phyloP scores from a whole-genome alignment of 2,888 invertebrate species.

The Hirtodrosophila confusa region DNA sequence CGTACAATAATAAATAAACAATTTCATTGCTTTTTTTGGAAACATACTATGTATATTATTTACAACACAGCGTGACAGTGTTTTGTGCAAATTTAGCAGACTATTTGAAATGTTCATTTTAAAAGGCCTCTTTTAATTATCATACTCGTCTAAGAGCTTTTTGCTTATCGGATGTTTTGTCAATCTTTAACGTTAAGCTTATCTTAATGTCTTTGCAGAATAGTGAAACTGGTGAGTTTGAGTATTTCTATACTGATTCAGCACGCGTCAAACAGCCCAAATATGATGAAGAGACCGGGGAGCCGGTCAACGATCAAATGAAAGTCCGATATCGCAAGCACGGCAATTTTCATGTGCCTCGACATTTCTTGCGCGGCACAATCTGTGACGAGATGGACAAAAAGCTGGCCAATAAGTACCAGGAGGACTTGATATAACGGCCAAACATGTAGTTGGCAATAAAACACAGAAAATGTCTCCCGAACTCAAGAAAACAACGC shows the following conservation, averaged over 20 bases:
- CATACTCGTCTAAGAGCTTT: background rate
- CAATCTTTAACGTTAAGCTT: slow-evolving; percentile 8
- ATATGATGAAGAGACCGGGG: slow-evolving; percentile 83
- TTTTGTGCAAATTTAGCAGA: background rate
- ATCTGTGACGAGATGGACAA: slow-evolving; percentile 76
- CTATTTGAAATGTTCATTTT: slow-evolving; percentile 16
- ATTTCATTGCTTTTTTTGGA: slow-evolving; percentile 14
- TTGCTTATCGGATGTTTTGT: slow-evolving; percentile 6
- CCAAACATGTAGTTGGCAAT: slow-evolving; percentile 35
- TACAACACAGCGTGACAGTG: background rate
- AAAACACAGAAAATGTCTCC: background rate
- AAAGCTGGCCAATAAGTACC: slow-evolving; percentile 61
- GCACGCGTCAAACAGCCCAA: slow-evolving; percentile 63
- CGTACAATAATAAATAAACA: slow-evolving; percentile 28
- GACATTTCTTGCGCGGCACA: slow-evolving; percentile 74
- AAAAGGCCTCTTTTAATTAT: background rate
- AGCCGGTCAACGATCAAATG: slow-evolving; percentile 78
- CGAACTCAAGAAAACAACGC: slow-evolving; percentile 33
- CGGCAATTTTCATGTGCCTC: slow-evolving; percentile 82
- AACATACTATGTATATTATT: background rate
- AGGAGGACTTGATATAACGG: slow-evolving; percentile 45
- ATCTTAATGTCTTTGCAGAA: slow-evolving; percentile 68
- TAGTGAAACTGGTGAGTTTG: slow-evolving; percentile 82
- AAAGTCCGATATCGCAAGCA: slow-evolving; percentile 81
- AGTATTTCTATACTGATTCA: slow-evolving; percentile 68